Base-by-base conservation (phyloP, 2,797 vertebrate genomes). In the Sebastes vulpes region DNA sequence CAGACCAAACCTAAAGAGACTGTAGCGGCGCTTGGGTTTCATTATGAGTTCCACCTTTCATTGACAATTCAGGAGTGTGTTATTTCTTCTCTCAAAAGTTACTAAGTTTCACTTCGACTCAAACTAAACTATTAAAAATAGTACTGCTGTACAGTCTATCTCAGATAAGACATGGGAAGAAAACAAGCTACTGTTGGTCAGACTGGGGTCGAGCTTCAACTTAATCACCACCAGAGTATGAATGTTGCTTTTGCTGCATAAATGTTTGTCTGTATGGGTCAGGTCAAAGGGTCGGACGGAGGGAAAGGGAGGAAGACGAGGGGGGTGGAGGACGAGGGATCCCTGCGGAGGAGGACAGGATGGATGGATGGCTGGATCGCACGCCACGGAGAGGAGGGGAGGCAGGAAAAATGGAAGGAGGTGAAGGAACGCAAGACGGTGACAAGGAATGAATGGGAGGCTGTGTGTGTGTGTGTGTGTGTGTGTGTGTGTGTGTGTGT, bases 261-360 rank as follows among this genome's bases (percentile, higher is more conserved):
- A 77, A 87, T 82, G 83, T 90, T 86, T 85, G 78, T 74, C 58
- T 81, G 68, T 72, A 72, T 84, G 77, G 80, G 42, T 63, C 53
- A 50, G 86, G 89, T 91, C 85, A 84, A 64, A 65, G 82, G 88
- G 83, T 88, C 84, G 81, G 75, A 81, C 68, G 16, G 60, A 86
- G 89, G 90, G 85, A 89, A 87, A 88, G 86, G 77, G 77, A 77
- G 70, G 84, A 84, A 75, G 59, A 70, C 52, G 28, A 60, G 38
- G 85, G 72, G 63, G 77, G 29, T 4, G 72, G 74, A 75, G 73
- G 70, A 28, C 58, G 63, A 65, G 68, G 76, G 80, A 85, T 89
- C 88, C 84, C 88, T 87, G 87, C 59, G 89, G 86, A 91, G 87
- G 90, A 90, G 87, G 80, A 88, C 77, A 89, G 90, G 86, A 89